Conservation (phyloP, 2,113 vertebrate species). For the Hemicordylus capensis region DNA sequence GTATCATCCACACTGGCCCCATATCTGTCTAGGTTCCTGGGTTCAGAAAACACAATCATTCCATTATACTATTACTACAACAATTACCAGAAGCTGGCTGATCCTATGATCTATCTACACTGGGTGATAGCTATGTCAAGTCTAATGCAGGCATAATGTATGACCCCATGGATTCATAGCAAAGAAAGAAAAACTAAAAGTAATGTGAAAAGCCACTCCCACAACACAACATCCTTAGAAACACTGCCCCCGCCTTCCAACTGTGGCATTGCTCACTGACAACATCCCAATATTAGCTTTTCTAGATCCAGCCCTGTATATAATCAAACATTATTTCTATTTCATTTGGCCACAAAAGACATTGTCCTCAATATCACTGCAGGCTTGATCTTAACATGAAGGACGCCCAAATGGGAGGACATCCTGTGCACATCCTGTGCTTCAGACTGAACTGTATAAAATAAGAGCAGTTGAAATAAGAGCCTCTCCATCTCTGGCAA, state of each 20-base stretch:
- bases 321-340: too few relatives aligned
- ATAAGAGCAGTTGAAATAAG: too few relatives aligned
- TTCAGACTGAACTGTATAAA: not conserved
- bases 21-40: too few relatives aligned
- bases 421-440: too few relatives aligned
- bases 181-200: too few relatives aligned
- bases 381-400: not conserved
- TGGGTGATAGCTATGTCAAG: not conserved
- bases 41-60: not conserved
- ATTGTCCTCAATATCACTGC: not conserved
- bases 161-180: too few relatives aligned
- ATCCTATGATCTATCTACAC: not conserved
- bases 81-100: not conserved
- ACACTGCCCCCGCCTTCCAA: not conserved
- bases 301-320: too few relatives aligned
- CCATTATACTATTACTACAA: not conserved
- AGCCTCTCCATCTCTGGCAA: too few relatives aligned
- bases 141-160: not conserved
- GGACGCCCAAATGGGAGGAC: too few relatives aligned
- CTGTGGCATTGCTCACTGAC: not conserved
- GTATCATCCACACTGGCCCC: too few relatives aligned
- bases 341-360: not conserved
- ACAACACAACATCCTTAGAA: not conserved
- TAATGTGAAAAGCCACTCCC: not conserved
- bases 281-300: not conserved